Evolutionary conservation across 2,797 vertebrate species (phyloP), one percentile per base, ranked within the genome.

Genomic region (Lutjanus campechanus): DNA sequence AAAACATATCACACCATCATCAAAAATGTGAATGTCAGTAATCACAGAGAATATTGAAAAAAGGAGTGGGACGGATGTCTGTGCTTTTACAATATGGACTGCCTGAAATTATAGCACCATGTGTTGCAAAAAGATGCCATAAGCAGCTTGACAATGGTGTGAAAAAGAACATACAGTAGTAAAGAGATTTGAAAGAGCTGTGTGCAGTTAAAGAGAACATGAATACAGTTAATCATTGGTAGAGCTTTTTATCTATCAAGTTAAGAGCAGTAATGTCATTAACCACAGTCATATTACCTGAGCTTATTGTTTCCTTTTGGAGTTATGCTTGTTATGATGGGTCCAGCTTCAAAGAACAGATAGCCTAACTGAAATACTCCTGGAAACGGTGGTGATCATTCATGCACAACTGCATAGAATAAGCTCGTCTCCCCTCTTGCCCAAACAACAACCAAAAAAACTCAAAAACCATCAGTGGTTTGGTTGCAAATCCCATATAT

Each of bases 221-320:
- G 0, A n/a, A n/a, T 51, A 61, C 16, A 19, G 5, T 20, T 20
- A 7, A 19, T 51, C 12, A 53, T 22, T 12, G 8, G 36, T 29
- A 22, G 20, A 55, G 49, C 22, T 74, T 67, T 55, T 49, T 50
- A 49, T 69, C 17, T 20, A 2, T 36, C 46, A 53, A 60, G 19
- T 36, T 54, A 53, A 60, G 19, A 25, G 25, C 41, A 62, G 36
- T 29, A 9, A 43, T 58, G 44, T 29, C 54, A 25, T 47, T 66
- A 15, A 56, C 16, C 20, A n/a, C 17, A 59, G 20, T 19, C 15
- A 7, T 20, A 58, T 59, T 36, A n/a, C n/a, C 20, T 16, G n/a
- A n/a, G 53, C 60, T 65, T 29, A 70, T 43, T 49, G 15, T 55
- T 79, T 62, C 22, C 47, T 60, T 60, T 50, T 51, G 19, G 12